Percentiles rank a stretch among this genome's conserved stretches.
These are phyloP conservation scores for Pelobates cultripes DNA, from an alignment of 2,797 vertebrate species.

Conservation along the genomic window DNA sequence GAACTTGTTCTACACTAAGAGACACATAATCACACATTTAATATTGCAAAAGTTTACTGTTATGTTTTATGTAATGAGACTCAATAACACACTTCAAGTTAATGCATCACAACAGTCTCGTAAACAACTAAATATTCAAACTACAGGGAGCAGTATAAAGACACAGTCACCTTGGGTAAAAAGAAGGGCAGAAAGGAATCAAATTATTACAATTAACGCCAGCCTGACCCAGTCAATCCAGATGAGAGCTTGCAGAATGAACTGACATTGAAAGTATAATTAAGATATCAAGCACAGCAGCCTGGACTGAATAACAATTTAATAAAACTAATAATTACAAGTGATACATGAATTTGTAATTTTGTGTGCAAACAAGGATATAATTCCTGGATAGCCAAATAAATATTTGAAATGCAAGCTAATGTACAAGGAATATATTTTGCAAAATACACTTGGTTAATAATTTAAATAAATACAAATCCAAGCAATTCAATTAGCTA, in stretches of 20 bases:
- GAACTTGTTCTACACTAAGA: too few relatives aligned
- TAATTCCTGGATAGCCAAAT: neutral
- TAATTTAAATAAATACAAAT: neutral
- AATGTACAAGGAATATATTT: neutral
- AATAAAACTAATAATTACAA: constrained; percentile 35
- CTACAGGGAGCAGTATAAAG: constrained; percentile 26
- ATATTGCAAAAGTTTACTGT: too few relatives aligned
- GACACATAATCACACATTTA: too few relatives aligned
- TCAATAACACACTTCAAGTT: neutral
- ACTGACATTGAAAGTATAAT: constrained; percentile 49
- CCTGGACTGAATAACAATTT: constrained; percentile 45
- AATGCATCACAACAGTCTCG: neutral
- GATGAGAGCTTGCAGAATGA: constrained; percentile 49
- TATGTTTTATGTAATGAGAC: neutral
- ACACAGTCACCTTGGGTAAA: constrained; percentile 44
- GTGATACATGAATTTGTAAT: constrained; percentile 17
- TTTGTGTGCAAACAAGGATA: neutral
- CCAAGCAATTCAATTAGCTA: neutral
- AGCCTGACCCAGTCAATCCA: constrained; percentile 51
- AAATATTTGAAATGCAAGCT: neutral
- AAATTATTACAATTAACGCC: constrained; percentile 55
- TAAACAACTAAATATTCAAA: constrained; percentile 37
- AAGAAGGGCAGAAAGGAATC: constrained; percentile 49
- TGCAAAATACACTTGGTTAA: neutral
- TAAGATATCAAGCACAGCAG: constrained; percentile 46